Evolutionary conservation across 2,113 vertebrate genomes (phyloP), one percentile per base, ranked within the genome.

Genomic region (Anthoscopus minutus): DNA sequence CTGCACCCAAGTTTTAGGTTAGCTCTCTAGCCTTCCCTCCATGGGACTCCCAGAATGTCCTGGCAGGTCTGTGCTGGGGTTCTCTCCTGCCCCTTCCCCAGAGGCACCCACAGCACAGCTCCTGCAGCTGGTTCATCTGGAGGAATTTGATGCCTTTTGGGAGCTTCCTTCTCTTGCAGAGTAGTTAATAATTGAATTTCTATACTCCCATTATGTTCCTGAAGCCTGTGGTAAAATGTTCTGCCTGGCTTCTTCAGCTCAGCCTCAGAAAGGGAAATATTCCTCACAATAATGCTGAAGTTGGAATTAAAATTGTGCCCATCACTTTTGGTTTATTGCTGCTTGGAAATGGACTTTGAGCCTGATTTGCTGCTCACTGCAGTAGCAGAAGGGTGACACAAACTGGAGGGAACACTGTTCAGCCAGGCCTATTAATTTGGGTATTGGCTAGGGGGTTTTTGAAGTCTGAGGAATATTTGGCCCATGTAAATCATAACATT

Each of bases 101-200:
- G 69, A 24, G 42, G 22, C 5, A 31, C 48, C 11, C 2, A 0
- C 48, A 69, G 85, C 56, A 3, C 44, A 1, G 1, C 8, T 13
- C 5, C 28, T 25, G 64, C 48, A 45, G 54, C 64, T 35, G n/a
- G n/a, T 81, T 27, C 61, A 21, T 11, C 60, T 78, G 45, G 9
- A 37, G 53, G 37, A 23, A 28, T 42, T 12, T 35, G 6, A 25
- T 38, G 86, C 19, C 54, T 48, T 47, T 27, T 11, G 51, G 15
- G 44, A 62, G 19, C 40, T 44, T 19, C 47, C 37, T 58, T 45
- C 65, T 50, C 56, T 40, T 80, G 20, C 67, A 73, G 50, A 42
- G 27, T 44, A 66, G 57, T 48, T 62, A 40, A 57, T 64, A 57
- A 57, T 25, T 40, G 31, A 33, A n/a, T 48, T 77, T 53, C 53